A percentile compares a stretch with the other conserved stretches of the same genome.
Conservation (phyloP, 2,888 invertebrate species). For the Philhelius pedissequus region DNA sequence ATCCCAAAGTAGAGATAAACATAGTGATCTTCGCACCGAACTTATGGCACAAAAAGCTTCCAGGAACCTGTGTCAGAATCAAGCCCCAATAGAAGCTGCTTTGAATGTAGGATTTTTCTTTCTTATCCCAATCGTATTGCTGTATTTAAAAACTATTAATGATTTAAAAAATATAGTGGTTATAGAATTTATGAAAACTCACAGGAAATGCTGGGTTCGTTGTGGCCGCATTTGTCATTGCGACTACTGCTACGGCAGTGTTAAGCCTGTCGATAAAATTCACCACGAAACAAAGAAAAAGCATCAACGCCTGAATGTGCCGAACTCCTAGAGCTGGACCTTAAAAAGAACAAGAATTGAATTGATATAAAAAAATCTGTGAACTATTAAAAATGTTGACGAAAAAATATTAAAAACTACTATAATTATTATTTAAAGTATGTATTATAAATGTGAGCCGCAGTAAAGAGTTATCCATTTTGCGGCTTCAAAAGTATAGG, state of each 20-base stretch:
- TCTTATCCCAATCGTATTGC: conserved; percentile 49
- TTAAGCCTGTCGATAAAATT: conserved; percentile 78
- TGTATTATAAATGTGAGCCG: too few relatives aligned
- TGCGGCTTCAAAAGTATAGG: too few relatives aligned
- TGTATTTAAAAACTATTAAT: background rate
- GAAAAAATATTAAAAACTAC: too few relatives aligned
- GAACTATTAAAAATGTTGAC: too few relatives aligned
- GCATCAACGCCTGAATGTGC: background rate
- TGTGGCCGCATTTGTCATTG: background rate
- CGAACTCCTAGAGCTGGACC: conserved; percentile 57
- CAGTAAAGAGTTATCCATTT: too few relatives aligned
- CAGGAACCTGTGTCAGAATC: conserved; percentile 1
- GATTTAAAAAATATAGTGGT: background rate
- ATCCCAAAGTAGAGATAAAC: background rate
- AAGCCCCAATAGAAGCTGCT: conserved; percentile 12
- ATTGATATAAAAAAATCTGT: background rate
- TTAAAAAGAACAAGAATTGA: conserved; percentile 1
- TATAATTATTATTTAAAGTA: too few relatives aligned
- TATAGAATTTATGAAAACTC: background rate
- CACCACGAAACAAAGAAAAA: background rate
- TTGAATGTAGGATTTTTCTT: conserved; percentile 1
- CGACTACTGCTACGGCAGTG: conserved; percentile 78
- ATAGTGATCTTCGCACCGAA: background rate
- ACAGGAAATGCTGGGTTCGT: background rate
- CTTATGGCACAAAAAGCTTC: background rate